Base-by-base conservation (phyloP, 2,113 vertebrate genomes). In the Mormyrus lacerda region DNA sequence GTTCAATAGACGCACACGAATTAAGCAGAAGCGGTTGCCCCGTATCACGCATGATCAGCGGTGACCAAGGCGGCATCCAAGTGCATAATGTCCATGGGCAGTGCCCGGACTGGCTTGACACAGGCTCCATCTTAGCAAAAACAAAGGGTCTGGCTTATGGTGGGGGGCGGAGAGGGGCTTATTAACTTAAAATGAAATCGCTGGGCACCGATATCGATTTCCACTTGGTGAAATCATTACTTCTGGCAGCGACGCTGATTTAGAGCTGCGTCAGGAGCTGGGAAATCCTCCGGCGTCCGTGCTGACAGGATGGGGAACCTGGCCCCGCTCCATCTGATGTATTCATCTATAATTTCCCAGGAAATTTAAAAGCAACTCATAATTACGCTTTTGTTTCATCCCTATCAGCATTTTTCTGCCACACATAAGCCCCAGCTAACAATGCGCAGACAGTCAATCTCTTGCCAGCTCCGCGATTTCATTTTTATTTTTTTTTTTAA, bases 391-490 rank as follows among this genome's bases (percentile, higher is more conserved):
- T 95, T 92, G 90, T 94, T 95, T 93, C 91, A 91, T 91, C 93
- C 93, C 94, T 93, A 94, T 95, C 94, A 94, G 94, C 94, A 93
- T 92, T 93, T 94, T 94, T 95, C 90, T 90, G 95, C 92, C 93
- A 92, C 91, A 93, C 65, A 58, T 92, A 94, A 95, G 94, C 91
- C 85, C 79, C 87, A 94, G 90, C 82, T 92, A 93, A 93, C 93
- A 94, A 93, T 92, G 90, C 86, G 90, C 86, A 91, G 73, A 91
- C 92, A 92, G 6, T 0, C 3, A 55, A 90, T 94, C 94, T 90
- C 89, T 91, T 94, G 94, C 92, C 93, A 94, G 90, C 91, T 91
- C n/a, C 89, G 9, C 94, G 93, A 93, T 92, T 88, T 91, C 91
- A 92, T 95, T 91, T 91, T 91, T n/a, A 48, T 92, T 88, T 91